Evolutionary conservation across 1,140 invertebrate species (phyloP), one percentile per base, ranked within the genome.

Genomic region (Rhynchophorus ferrugineus): DNA sequence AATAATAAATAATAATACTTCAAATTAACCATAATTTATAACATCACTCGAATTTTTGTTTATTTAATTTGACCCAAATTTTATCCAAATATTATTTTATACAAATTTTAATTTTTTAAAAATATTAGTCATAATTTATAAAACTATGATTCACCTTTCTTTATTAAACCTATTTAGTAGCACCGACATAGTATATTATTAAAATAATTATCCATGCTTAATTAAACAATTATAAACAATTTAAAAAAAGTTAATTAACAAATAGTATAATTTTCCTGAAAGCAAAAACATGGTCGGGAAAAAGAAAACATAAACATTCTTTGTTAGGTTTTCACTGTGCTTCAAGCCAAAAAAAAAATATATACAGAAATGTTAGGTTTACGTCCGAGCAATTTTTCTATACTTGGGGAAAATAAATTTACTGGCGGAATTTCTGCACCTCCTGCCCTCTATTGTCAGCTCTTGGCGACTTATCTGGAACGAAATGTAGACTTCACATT

Each of bases 371-470:
- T n/a, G n/a, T n/a, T n/a, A n/a, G n/a, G n/a, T n/a, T n/a, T n/a
- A n/a, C n/a, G n/a, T n/a, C n/a, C n/a, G n/a, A n/a, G n/a, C n/a
- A n/a, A n/a, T n/a, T n/a, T n/a, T n/a, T n/a, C n/a, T n/a, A n/a
- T n/a, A n/a, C n/a, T n/a, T 29, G 5, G 5, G 11, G 11, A 29
- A 29, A 6, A 29, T 11, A 11, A 29, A 29, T 29, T 29, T 29
- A 11, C 5, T 29, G 24, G 24, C 11, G 11, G 11, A 29, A 11
- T 29, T 29, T 29, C 11, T 29, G 33, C 29, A 18, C 14, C 21
- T 35, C 36, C 5, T 21, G 49, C 49, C 49, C 49, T 51, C 49
- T 51, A 22, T 51, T 51, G 33, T 44, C 41, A 9, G 13, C 19
- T 51, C 16, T 13, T 6, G 17, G 13, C 11, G 39, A 51, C 41